phyloP scores from a whole-genome alignment of 2,888 invertebrate species.

The Mimas tiliae region DNA sequence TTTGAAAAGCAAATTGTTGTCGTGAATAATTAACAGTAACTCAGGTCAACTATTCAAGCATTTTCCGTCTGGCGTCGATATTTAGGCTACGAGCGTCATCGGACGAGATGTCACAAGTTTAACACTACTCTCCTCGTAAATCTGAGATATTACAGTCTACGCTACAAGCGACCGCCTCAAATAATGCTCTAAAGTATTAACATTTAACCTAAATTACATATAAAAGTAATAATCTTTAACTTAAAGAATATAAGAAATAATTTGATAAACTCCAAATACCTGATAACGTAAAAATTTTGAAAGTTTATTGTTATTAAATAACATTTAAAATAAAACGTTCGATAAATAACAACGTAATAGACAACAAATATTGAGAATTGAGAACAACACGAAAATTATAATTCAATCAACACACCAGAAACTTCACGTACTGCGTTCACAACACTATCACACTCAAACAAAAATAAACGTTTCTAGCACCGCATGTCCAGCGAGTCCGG shows the following conservation, averaged over 20 bases:
- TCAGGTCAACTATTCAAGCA: neutral
- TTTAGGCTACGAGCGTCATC: slow-evolving; percentile 21
- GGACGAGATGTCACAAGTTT: slow-evolving; percentile 14
- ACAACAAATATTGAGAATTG: no score
- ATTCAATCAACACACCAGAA: neutral
- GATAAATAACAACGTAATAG: no score
- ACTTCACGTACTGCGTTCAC: slow-evolving; percentile 12
- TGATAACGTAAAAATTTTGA: no score
- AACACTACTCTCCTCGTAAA: slow-evolving; percentile 16
- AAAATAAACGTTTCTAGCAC: slow-evolving; percentile 7
- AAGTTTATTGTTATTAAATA: no score
- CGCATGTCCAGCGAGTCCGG: slow-evolving; percentile 16
- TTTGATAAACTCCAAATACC: neutral
- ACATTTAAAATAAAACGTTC: no score
- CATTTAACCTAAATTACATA: neutral
- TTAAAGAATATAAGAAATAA: neutral
- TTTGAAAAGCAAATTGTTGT: neutral
- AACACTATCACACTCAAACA: slow-evolving; percentile 8
- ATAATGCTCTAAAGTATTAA: neutral
- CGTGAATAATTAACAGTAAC: neutral
- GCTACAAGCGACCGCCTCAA: neutral
- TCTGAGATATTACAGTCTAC: neutral
- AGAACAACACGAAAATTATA: neutral
- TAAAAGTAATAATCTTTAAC: neutral
- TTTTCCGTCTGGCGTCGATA: slow-evolving; percentile 17